Conservation (phyloP, 2,797 vertebrate species). For the Tiaroga cobitis region DNA sequence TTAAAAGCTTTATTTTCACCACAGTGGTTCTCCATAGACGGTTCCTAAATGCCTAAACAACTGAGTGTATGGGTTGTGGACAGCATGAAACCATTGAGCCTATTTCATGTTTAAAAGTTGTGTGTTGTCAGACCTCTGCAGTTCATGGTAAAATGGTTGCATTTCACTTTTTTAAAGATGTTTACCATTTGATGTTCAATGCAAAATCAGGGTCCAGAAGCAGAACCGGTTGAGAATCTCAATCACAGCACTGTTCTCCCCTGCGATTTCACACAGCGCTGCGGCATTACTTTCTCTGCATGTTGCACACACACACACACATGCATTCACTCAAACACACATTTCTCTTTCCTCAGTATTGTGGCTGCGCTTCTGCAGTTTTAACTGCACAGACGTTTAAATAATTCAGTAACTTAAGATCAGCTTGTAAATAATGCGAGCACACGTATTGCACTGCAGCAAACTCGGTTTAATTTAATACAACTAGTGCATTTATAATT, state of each 20-base stretch:
- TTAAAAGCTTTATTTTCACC: too few species aligned
- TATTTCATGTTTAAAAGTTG: background rate
- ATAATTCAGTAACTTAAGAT: slow-evolving; percentile 63
- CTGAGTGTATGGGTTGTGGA: background rate
- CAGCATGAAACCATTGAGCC: background rate
- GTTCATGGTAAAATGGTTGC: background rate
- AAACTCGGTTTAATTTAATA: slow-evolving; percentile 14
- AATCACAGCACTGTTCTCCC: slow-evolving; percentile 9
- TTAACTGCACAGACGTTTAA: slow-evolving; percentile 55
- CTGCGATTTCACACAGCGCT: background rate
- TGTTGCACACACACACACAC: background rate
- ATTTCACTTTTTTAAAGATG: background rate
- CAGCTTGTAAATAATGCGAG: slow-evolving; percentile 60
- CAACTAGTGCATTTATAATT: background rate
- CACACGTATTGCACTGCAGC: slow-evolving; percentile 35
- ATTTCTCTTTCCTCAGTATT: background rate
- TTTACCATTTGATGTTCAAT: background rate
- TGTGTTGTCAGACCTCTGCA: background rate
- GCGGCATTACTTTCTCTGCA: slow-evolving; percentile 9
- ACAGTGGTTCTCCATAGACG: background rate
- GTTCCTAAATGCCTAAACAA: background rate
- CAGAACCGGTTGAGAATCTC: slow-evolving; percentile 8
- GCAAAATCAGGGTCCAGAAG: background rate
- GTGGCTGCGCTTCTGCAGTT: slow-evolving; percentile 46
- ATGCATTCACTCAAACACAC: background rate